Conservation (phyloP, 2,888 invertebrate genomes). For the Metalampra italica region DNA sequence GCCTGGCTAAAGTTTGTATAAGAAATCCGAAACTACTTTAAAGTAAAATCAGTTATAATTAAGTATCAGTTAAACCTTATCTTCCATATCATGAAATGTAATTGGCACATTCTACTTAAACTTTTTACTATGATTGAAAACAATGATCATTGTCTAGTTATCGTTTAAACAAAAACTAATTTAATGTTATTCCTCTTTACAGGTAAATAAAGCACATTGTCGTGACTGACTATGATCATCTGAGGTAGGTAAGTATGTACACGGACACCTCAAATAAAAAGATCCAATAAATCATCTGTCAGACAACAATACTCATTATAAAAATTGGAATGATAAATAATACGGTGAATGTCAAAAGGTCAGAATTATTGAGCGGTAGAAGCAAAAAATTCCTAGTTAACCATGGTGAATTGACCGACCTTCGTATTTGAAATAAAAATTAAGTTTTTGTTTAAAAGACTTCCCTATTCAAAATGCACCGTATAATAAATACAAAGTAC, state of each 20-base stretch:
- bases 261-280: slow-evolving; percentile 26
- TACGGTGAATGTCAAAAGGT: slow-evolving; percentile 26
- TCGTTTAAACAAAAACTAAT: slow-evolving; percentile 8
- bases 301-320: slow-evolving; percentile 37
- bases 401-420: slow-evolving; percentile 2
- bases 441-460: neutral
- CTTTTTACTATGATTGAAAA: neutral
- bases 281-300: slow-evolving; percentile 41
- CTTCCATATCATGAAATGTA: neutral
- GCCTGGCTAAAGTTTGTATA: too few species aligned
- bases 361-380: slow-evolving; percentile 24
- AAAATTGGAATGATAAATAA: slow-evolving; percentile 23
- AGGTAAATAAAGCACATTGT: slow-evolving; percentile 16
- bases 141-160: slow-evolving; percentile 2
- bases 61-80: too few species aligned
- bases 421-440: neutral
- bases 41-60: neutral
- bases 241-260: slow-evolving; percentile 33
- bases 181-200: slow-evolving; percentile 9
- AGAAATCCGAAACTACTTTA: too few species aligned
- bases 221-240: slow-evolving; percentile 31
- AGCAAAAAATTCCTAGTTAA: slow-evolving; percentile 1
- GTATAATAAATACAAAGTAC: neutral
- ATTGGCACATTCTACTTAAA: neutral
- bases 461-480: neutral